A percentile compares a stretch with the other conserved stretches of the same genome.
phyloP scores from a whole-genome alignment of 2,113 vertebrate species.

The Poicephalus meyeri region DNA sequence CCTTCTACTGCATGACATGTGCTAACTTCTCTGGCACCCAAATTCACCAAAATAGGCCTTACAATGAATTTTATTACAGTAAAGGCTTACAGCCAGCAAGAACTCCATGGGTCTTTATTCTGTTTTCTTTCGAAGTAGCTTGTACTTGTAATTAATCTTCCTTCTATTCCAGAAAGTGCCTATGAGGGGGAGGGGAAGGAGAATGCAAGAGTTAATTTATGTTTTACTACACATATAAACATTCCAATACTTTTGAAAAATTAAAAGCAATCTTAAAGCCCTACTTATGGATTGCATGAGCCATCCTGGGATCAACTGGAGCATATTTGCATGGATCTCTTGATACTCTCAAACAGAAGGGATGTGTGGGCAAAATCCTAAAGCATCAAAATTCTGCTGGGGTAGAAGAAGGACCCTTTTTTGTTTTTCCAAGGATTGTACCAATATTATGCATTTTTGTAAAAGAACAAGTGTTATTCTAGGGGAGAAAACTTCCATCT shows the following conservation, averaged over 20 bases:
- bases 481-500: neutral
- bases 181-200: neutral
- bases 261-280: neutral
- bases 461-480: neutral
- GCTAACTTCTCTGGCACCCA: neutral
- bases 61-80: neutral
- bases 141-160: neutral
- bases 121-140: neutral
- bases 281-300: neutral
- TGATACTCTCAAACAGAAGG: neutral
- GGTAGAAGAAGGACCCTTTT: neutral
- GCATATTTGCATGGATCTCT: neutral
- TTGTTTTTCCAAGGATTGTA: neutral
- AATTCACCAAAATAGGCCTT: neutral
- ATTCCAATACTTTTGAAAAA: neutral
- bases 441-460: neutral
- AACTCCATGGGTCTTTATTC: neutral
- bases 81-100: neutral
- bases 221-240: neutral
- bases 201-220: neutral
- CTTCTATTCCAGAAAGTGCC: neutral
- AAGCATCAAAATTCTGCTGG: neutral
- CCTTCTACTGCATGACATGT: neutral
- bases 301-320: neutral
- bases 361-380: neutral